A percentile compares a stretch with the other conserved stretches of the same genome.
Evolutionary conservation across 2,113 vertebrate species (phyloP).

Genomic region (Laticauda colubrina): DNA sequence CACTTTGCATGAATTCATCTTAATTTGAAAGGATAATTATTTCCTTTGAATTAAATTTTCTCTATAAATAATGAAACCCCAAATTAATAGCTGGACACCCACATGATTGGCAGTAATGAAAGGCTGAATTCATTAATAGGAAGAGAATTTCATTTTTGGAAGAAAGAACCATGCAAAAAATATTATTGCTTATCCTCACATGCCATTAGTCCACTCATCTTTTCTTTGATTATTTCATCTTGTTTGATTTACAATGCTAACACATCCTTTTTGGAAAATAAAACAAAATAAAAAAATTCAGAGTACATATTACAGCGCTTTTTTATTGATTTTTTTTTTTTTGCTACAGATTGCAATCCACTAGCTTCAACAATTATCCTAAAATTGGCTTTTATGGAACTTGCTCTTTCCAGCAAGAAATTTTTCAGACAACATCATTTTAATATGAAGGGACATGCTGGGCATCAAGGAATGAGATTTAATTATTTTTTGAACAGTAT

Average conservation of each 20-base stretch:
- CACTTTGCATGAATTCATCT: conserved; percentile 22
- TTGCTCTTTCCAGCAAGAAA: background rate
- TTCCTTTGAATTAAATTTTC: conserved; percentile 33
- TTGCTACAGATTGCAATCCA: background rate
- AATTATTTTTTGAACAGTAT: background rate
- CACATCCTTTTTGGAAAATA: background rate
- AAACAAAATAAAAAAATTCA: background rate
- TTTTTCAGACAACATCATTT: background rate
- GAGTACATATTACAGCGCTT: background rate
- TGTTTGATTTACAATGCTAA: background rate
- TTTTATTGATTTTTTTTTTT: conserved; percentile 3
- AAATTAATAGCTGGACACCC: conserved; percentile 21
- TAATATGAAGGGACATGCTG: background rate
- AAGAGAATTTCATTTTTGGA: background rate
- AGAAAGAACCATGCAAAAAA: background rate
- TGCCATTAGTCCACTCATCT: background rate
- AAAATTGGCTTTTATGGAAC: background rate
- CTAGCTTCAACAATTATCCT: background rate
- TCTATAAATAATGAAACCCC: conserved; percentile 8
- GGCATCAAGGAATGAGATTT: background rate
- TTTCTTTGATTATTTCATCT: background rate
- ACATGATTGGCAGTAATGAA: background rate
- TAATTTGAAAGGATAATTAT: conserved; percentile 42
- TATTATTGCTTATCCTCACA: background rate
- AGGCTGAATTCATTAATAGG: background rate